Base-by-base conservation (phyloP, 2,888 invertebrate genomes). In the Acanthococcus lagerstroemiae region DNA sequence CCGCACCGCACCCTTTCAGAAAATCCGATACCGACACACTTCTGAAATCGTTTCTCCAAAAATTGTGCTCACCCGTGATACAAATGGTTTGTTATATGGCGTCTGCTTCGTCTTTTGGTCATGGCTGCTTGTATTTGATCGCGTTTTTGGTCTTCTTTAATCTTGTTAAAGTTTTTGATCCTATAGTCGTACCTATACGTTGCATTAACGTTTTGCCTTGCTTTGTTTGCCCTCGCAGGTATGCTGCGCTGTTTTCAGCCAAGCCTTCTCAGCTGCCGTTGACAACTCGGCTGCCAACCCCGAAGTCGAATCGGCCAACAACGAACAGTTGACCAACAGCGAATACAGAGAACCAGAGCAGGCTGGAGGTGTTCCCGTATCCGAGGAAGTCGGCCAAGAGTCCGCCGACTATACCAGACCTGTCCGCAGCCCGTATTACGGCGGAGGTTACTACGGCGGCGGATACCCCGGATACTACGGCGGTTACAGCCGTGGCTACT, bases 201-300 rank as follows among this genome's bases (percentile, higher is more conserved):
- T n/a, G n/a, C n/a, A n/a, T n/a, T n/a, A n/a, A n/a, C n/a, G n/a
- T n/a, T n/a, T n/a, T n/a, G n/a, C n/a, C 15, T 17, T 45, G 6
- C 15, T 45, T 45, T 52, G 12, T 48, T 58, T 57, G 12, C 6
- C 4, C 26, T 24, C 30, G 5, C 46, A 58, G 58, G 46, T 58
- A 26, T 46, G 46, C 44, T 58, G 44, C 58, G 58, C 58, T 45
- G 44, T 46, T 45, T 45, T 58, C 46, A 45, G 58, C 48, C 46
- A 45, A 44, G 27, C 45, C 17, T 45, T 58, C 27, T 44, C 58
- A 21, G 58, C 58, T 7, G 25, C 44, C 7, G 19, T 45, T 21
- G 45, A 58, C 25, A 44, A 26, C 17, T 37, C 57, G 24, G 45
- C 46, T 4, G 46, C 44, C 19, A 58, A 27, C 17, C 25, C 48